Conservation (phyloP, 2,797 vertebrate species). For the Pantherophis vulpinus region DNA sequence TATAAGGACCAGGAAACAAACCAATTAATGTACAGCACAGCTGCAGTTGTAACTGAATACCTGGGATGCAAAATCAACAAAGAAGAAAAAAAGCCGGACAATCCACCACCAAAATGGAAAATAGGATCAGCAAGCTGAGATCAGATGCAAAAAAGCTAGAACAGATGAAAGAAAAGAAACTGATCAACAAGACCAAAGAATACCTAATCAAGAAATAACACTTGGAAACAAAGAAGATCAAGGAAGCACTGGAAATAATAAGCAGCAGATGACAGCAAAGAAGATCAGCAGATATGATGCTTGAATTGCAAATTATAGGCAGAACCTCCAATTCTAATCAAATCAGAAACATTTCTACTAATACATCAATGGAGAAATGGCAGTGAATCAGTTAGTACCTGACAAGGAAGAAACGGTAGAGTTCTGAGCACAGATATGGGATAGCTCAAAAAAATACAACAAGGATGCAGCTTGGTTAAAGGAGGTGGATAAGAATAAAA, state of each 20-base stretch:
- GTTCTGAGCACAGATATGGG: no score
- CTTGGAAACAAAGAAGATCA: not conserved
- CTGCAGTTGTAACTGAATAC: not conserved
- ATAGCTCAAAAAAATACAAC: not conserved
- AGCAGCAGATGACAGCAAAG: not conserved
- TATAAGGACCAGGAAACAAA: not conserved
- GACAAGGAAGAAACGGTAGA: not conserved
- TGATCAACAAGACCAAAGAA: not conserved
- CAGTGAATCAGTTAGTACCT: not conserved
- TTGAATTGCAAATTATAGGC: not conserved
- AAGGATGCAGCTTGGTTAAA: not conserved
- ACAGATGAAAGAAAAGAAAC: not conserved
- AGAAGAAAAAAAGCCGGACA: not conserved
- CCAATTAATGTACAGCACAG: not conserved
- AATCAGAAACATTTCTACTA: no score
- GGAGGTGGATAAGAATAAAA: not conserved
- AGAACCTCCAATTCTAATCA: not conserved
- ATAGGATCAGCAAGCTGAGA: not conserved
- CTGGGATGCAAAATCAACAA: not conserved
- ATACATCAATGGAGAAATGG: not conserved
- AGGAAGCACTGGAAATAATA: not conserved
- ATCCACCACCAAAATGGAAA: not conserved
- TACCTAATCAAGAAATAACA: not conserved
- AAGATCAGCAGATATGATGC: not conserved
- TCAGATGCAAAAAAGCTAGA: not conserved